Percentiles rank a stretch among this genome's conserved stretches.
Conservation (phyloP, 2,888 invertebrate genomes). For the Hyppa rectilinea region DNA sequence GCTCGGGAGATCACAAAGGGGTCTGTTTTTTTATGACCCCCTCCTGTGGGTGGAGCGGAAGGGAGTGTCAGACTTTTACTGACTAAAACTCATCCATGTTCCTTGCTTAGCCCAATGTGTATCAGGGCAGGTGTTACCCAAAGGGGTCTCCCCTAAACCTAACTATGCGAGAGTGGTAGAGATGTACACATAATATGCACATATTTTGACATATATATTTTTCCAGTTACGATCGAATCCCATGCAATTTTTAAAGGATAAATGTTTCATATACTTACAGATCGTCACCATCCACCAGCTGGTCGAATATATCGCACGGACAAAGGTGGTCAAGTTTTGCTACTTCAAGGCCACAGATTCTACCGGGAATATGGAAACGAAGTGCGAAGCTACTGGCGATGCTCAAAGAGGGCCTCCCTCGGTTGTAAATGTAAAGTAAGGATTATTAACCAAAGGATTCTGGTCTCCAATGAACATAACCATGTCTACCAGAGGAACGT, state of each 20-base stretch:
- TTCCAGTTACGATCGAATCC: background rate
- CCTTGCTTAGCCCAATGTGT: too few relatives aligned
- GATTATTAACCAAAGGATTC: constrained; percentile 73
- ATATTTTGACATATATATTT: too few relatives aligned
- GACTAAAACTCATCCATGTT: too few relatives aligned
- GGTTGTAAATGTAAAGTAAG: constrained; percentile 77
- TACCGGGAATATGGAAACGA: constrained; percentile 77
- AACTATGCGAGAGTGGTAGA: background rate
- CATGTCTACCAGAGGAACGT: constrained; percentile 59
- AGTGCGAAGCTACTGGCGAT: constrained; percentile 79
- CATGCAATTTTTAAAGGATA: background rate
- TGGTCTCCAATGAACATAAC: constrained; percentile 73
- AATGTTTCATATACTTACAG: constrained; percentile 32
- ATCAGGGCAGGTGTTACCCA: too few relatives aligned
- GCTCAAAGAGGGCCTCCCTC: constrained; percentile 73
- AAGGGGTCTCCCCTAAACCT: background rate
- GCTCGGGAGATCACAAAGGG: too few relatives aligned
- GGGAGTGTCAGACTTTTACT: too few relatives aligned
- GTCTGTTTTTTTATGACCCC: too few relatives aligned
- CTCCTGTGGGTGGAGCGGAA: too few relatives aligned
- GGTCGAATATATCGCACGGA: constrained; percentile 73
- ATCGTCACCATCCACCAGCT: constrained; percentile 26
- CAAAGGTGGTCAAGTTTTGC: constrained; percentile 77
- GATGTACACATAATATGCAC: background rate
- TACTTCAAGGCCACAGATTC: constrained; percentile 75